A percentile compares a stretch with the other conserved stretches of the same genome.
These are phyloP conservation scores for Chloropsis hardwickii DNA, from an alignment of 2,113 vertebrate species.

Conservation along the genomic window DNA sequence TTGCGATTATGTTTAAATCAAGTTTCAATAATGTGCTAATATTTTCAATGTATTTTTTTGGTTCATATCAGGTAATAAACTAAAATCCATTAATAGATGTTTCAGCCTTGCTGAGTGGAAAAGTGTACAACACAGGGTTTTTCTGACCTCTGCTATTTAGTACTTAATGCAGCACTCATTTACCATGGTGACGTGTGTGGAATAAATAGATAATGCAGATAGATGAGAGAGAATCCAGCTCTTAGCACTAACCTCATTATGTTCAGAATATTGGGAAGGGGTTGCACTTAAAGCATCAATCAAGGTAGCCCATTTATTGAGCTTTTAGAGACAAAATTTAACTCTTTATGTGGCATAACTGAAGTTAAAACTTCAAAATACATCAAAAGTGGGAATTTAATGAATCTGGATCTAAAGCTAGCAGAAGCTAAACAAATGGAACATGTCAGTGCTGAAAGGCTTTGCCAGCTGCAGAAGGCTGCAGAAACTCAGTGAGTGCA, in stretches of 20 bases:
- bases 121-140: neutral
- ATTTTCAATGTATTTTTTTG: neutral
- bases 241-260: slow-evolving; percentile 56
- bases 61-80: neutral
- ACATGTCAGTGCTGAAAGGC: neutral
- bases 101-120: neutral
- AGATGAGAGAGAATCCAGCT: slow-evolving; percentile 50
- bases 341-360: neutral
- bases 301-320: slow-evolving; percentile 19
- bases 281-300: slow-evolving; percentile 45
- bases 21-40: neutral
- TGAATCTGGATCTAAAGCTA: neutral
- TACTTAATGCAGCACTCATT: slow-evolving; percentile 46
- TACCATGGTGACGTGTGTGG: neutral
- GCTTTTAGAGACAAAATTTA: neutral
- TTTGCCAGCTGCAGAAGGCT: neutral
- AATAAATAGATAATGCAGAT: slow-evolving; percentile 57
- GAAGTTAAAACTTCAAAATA: neutral
- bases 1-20: neutral
- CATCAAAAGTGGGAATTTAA: neutral
- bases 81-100: slow-evolving; percentile 16
- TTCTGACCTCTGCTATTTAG: slow-evolving; percentile 36
- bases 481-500: neutral
- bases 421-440: neutral
- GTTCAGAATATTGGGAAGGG: slow-evolving; percentile 22